These are phyloP conservation scores for Pogoniulus pusillus DNA, from an alignment of 2,797 vertebrate species.

Conservation along the genomic window DNA sequence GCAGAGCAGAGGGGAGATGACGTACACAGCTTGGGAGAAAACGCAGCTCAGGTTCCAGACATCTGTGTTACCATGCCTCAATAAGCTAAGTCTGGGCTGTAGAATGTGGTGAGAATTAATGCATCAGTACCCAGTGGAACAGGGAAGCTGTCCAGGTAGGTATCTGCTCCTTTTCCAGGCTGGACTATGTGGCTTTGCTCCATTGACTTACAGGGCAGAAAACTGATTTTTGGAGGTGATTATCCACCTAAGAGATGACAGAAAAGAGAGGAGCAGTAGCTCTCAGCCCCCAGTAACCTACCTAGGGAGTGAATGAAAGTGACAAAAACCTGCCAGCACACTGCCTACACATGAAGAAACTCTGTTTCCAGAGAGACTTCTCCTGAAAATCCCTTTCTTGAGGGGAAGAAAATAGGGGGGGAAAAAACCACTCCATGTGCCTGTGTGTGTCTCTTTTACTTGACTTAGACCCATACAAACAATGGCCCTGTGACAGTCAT, in stretches of 20 bases:
- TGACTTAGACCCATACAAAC: background rate
- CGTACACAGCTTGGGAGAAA: background rate
- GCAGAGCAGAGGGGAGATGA: background rate
- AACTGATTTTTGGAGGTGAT: conserved; percentile 20
- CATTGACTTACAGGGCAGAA: conserved; percentile 26
- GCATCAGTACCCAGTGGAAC: background rate
- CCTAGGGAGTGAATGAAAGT: conserved; percentile 52
- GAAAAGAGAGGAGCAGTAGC: conserved; percentile 1
- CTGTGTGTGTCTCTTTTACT: background rate
- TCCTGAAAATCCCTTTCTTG: conserved; percentile 57
- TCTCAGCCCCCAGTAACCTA: conserved; percentile 19
- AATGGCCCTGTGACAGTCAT: background rate
- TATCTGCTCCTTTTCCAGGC: background rate
- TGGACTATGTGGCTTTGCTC: background rate
- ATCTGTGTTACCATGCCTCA: conserved; percentile 39
- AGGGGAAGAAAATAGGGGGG: too few relatives aligned
- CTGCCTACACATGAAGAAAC: conserved; percentile 54
- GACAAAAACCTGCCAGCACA: conserved; percentile 56
- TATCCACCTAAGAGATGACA: background rate
- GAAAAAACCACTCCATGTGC: background rate
- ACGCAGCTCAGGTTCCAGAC: background rate
- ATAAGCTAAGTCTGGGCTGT: conserved; percentile 11
- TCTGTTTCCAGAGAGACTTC: conserved; percentile 48
- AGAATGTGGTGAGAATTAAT: conserved; percentile 10
- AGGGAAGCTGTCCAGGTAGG: conserved; percentile 30